Conservation (phyloP, 2,113 vertebrate genomes). For the Gobiocypris rarus region DNA sequence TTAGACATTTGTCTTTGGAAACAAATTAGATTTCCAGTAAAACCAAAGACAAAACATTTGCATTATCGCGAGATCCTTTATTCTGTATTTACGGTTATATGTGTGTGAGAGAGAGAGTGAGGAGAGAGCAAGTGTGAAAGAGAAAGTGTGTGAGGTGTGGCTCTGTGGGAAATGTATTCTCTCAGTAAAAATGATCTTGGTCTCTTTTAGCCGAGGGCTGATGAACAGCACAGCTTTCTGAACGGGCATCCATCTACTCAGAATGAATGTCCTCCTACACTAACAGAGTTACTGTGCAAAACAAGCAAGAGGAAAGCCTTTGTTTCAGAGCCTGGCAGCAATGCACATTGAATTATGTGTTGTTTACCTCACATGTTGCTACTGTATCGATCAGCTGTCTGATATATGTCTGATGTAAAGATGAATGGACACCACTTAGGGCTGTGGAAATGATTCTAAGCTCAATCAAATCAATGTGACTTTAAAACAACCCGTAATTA, state of each 20-base stretch:
- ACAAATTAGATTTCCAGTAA: not conserved
- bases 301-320: conserved; percentile 18
- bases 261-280: conserved; percentile 34
- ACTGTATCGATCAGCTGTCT: conserved; percentile 4
- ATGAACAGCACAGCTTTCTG: conserved; percentile 18
- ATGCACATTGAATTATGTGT: conserved; percentile 12
- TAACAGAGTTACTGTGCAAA: not conserved
- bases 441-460: conserved; percentile 9
- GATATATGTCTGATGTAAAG: conserved; percentile 12
- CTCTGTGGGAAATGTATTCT: conserved; percentile 44
- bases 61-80: not conserved
- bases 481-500: conserved; percentile 19
- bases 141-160: not conserved
- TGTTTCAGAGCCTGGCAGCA: conserved; percentile 33
- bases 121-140: not conserved
- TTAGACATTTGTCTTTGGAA: not conserved
- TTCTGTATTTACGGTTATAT: too few species aligned
- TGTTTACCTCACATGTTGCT: conserved; percentile 30
- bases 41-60: not conserved
- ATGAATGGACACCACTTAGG: not conserved
- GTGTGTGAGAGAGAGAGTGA: too few species aligned
- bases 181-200: conserved; percentile 36
- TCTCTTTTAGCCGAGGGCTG: conserved; percentile 36
- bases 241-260: conserved; percentile 1
- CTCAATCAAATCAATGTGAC: conserved; percentile 18